A percentile compares a stretch with the other conserved stretches of the same genome.
Evolutionary conservation across 2,888 invertebrate genomes (phyloP).

Genomic region (Anthrax anthrax): DNA sequence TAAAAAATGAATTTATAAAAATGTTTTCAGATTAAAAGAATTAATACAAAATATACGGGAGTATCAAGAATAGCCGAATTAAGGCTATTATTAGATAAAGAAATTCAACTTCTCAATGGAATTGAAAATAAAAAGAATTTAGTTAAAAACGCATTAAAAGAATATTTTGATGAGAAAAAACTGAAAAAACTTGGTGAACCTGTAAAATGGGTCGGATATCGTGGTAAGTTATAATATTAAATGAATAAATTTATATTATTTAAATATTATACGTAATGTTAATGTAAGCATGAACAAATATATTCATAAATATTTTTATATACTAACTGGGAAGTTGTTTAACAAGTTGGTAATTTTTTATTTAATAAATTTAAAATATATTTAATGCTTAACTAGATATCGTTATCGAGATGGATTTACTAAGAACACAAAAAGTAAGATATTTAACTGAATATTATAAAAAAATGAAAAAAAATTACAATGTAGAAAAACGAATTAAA

Average conservation of each 20-base stretch:
- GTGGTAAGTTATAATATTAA: constrained; percentile 43
- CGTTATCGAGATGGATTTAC: constrained; percentile 62
- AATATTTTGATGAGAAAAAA: constrained; percentile 45
- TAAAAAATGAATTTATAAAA: too few relatives aligned
- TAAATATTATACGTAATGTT: too few relatives aligned
- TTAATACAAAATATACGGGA: constrained; percentile 47
- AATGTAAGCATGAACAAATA: too few relatives aligned
- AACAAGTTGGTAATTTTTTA: too few relatives aligned
- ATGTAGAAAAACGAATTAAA: constrained; percentile 51
- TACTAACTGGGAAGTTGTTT: too few relatives aligned
- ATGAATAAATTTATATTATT: too few relatives aligned
- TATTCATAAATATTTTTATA: too few relatives aligned
- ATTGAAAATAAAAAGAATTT: constrained; percentile 53
- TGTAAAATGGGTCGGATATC: constrained; percentile 59
- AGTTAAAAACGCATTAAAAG: constrained; percentile 43
- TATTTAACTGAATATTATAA: constrained; percentile 60
- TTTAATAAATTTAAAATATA: too few relatives aligned
- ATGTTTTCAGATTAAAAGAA: constrained; percentile 41
- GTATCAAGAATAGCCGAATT: constrained; percentile 57
- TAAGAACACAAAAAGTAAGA: constrained; percentile 64
- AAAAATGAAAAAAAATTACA: constrained; percentile 43
- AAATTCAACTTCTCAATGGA: constrained; percentile 51
- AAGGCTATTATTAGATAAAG: constrained; percentile 54
- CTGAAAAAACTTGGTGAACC: constrained; percentile 57
- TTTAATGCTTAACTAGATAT: constrained; percentile 21